phyloP scores from a whole-genome alignment of 53 echinoderm and acorn worm species.

The Paelopatides confundens region DNA sequence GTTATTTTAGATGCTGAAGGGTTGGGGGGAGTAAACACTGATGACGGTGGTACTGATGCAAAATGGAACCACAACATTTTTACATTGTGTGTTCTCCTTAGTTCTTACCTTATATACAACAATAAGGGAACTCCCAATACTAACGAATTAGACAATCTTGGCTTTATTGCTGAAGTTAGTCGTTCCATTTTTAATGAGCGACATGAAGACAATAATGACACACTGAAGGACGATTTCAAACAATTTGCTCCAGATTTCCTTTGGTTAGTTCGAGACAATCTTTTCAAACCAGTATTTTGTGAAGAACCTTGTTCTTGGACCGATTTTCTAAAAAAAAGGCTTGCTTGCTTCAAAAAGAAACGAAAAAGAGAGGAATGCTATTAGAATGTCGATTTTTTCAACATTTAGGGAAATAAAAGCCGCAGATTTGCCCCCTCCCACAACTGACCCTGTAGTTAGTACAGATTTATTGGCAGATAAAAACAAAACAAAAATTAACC shows the following conservation, averaged over 20 bases:
- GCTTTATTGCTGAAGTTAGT: conserved; percentile 6
- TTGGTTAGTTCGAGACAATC: conserved; percentile 9
- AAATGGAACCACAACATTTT: neutral
- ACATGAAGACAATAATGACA: neutral
- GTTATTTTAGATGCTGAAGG: conserved; percentile 8
- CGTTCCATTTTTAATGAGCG: neutral
- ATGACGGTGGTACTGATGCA: neutral
- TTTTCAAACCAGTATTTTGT: neutral
- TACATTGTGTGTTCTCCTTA: neutral
- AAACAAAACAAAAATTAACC: neutral
- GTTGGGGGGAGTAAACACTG: neutral
- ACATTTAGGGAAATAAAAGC: neutral
- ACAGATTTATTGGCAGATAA: neutral
- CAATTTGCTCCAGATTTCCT: neutral
- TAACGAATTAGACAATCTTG: conserved; percentile 6
- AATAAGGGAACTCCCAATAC: neutral
- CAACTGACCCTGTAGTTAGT: neutral
- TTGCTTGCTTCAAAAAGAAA: neutral
- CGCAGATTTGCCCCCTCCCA: neutral
- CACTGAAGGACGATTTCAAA: neutral
- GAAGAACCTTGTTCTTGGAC: neutral
- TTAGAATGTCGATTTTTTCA: neutral
- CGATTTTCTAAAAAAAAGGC: neutral
- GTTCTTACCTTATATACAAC: conserved; percentile 14
- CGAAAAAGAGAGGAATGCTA: neutral